Percentiles rank a stretch among this genome's conserved stretches.
phyloP scores from a whole-genome alignment of 2,888 invertebrate genomes.

The Xylota sylvarum region DNA sequence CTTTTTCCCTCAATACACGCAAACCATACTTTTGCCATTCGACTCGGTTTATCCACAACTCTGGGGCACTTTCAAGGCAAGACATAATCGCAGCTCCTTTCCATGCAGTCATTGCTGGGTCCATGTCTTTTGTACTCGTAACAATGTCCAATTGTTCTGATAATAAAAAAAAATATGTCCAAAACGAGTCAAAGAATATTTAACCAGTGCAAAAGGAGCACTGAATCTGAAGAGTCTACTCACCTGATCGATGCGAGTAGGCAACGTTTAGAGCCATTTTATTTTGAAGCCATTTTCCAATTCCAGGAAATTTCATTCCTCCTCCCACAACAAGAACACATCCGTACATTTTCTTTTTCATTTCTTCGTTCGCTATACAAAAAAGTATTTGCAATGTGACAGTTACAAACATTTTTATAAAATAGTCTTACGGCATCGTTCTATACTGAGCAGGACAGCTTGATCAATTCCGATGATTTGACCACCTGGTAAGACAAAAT shows the following conservation, averaged over 20 bases:
- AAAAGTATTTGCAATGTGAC: background rate
- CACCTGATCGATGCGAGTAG: conserved; percentile 89
- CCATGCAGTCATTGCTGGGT: conserved; percentile 96
- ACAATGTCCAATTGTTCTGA: conserved; percentile 94
- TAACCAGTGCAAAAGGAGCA: too few relatives aligned
- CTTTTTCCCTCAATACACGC: conserved; percentile 94
- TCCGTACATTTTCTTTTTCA: conserved; percentile 97
- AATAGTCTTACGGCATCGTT: conserved; percentile 90
- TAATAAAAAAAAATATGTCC: conserved; percentile 44
- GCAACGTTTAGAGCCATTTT: conserved; percentile 94
- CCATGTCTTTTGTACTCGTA: conserved; percentile 95
- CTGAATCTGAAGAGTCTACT: conserved; percentile 19
- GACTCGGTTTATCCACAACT: conserved; percentile 93
- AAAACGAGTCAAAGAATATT: background rate
- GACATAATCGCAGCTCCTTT: conserved; percentile 98
- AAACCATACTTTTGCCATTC: conserved; percentile 96
- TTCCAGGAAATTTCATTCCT: conserved; percentile 94
- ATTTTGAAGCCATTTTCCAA: conserved; percentile 95
- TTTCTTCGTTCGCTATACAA: conserved; percentile 90
- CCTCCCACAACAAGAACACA: conserved; percentile 96
- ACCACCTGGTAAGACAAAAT: conserved; percentile 90
- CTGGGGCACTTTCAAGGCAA: conserved; percentile 96
- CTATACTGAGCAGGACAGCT: conserved; percentile 96
- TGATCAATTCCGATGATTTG: conserved; percentile 95
- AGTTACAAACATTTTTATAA: background rate